phyloP scores from a whole-genome alignment of 2,797 vertebrate species.

The Pipistrellus pipistrellus region DNA sequence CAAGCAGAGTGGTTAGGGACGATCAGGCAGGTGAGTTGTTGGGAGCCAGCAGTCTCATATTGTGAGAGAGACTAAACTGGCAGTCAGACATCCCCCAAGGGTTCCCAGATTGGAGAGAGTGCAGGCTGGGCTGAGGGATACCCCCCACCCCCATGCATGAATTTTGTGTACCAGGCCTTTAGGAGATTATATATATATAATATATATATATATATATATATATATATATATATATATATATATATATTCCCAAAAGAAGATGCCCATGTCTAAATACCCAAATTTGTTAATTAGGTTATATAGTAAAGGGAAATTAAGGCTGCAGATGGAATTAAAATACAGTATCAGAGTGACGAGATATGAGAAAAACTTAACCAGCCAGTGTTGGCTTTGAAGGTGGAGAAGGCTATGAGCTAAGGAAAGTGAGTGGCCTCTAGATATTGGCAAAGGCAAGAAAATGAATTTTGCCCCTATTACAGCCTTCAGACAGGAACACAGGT shows the following conservation, averaged over 20 bases:
- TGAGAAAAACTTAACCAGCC: not conserved
- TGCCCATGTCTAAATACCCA: not conserved
- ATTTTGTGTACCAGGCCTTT: no score
- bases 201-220: no score
- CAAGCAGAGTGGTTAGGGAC: no score
- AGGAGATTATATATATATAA: no score
- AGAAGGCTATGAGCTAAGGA: not conserved
- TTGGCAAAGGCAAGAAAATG: conserved; percentile 34
- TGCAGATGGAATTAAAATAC: conserved; percentile 41
- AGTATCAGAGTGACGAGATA: not conserved
- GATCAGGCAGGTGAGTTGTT: no score
- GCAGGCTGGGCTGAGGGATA: no score
- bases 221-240: not conserved
- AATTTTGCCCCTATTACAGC: not conserved
- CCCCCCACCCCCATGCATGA: no score
- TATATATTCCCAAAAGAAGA: not conserved
- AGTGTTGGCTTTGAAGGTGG: not conserved
- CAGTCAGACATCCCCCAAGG: no score
- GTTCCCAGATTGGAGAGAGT: no score
- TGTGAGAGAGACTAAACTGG: no score
- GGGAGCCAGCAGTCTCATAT: no score
- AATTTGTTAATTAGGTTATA: conserved; percentile 58
- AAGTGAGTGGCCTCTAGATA: not conserved
- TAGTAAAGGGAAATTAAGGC: conserved; percentile 39
- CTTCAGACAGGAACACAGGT: not conserved